Evolutionary conservation across 2,113 vertebrate genomes (phyloP).

Genomic region (Istiophorus platypterus): DNA sequence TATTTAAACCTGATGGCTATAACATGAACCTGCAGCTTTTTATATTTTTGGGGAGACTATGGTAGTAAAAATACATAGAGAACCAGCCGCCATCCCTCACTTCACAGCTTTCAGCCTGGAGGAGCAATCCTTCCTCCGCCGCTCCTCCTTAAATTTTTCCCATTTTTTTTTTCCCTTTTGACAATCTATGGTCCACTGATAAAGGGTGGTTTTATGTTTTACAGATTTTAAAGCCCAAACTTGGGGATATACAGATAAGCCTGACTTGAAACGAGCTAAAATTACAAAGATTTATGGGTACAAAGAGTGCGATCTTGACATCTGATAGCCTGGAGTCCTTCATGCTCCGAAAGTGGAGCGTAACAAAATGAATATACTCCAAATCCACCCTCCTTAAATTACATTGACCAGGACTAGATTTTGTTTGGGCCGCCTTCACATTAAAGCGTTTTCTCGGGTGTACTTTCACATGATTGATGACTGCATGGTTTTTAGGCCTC

Average conservation of each 20-base stretch:
- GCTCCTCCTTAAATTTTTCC: no score
- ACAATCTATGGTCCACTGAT: not conserved
- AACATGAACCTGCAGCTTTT: no score
- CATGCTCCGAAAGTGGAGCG: not conserved
- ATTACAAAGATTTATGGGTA: slow-evolving; percentile 8
- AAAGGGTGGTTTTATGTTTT: not conserved
- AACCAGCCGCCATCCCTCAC: no score
- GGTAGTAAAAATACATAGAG: no score
- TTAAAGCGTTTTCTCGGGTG: slow-evolving; percentile 6
- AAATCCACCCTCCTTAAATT: slow-evolving; percentile 5
- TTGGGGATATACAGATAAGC: not conserved
- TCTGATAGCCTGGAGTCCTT: not conserved
- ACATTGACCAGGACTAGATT: not conserved
- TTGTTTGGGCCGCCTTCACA: slow-evolving; percentile 11
- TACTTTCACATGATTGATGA: slow-evolving; percentile 31
- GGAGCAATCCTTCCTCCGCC: no score
- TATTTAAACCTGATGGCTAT: no score
- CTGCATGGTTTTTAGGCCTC: slow-evolving; percentile 3
- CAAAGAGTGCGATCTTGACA: not conserved
- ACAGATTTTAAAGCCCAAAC: not conserved
- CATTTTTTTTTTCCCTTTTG: not conserved
- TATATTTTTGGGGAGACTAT: no score
- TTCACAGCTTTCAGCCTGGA: no score
- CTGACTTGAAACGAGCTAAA: not conserved
- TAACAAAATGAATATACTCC: not conserved